These are phyloP conservation scores for Acholoe squamosa DNA, from an alignment of 2,888 invertebrate species.

Conservation along the genomic window DNA sequence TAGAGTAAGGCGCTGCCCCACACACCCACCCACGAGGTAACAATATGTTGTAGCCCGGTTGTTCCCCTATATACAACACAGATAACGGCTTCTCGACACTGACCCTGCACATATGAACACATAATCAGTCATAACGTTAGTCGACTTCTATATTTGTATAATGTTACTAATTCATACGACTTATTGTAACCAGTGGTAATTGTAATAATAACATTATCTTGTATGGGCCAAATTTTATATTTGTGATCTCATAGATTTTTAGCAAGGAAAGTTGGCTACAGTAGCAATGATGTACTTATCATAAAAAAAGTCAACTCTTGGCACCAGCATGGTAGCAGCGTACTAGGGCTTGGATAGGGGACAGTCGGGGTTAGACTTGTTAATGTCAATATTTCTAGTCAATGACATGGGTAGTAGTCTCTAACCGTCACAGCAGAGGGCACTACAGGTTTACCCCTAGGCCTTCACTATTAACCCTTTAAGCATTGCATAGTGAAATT, in stretches of 20 bases:
- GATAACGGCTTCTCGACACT: constrained; percentile 29
- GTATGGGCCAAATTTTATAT: constrained; percentile 66
- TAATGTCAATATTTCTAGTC: constrained; percentile 61
- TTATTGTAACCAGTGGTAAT: constrained; percentile 59
- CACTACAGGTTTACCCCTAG: constrained; percentile 33
- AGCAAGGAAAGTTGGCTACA: constrained; percentile 56
- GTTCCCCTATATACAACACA: neutral
- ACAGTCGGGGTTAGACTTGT: constrained; percentile 52
- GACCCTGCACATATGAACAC: constrained; percentile 22
- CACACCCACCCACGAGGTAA: neutral
- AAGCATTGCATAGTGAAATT: too few species aligned
- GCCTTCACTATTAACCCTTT: constrained; percentile 33
- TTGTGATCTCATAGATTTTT: constrained; percentile 65
- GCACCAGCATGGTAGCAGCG: constrained; percentile 48
- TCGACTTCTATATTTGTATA: constrained; percentile 61
- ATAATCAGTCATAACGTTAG: constrained; percentile 58
- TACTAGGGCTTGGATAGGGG: constrained; percentile 43
- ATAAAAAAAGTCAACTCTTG: constrained; percentile 29
- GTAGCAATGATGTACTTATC: constrained; percentile 59
- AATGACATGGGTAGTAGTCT: constrained; percentile 59
- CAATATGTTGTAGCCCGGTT: constrained; percentile 55
- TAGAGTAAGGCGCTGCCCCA: neutral
- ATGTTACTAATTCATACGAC: constrained; percentile 62
- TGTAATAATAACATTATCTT: constrained; percentile 48
- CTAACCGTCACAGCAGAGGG: constrained; percentile 43